Conservation (phyloP, 1,140 invertebrate genomes). For the Plutomurus gul region DNA sequence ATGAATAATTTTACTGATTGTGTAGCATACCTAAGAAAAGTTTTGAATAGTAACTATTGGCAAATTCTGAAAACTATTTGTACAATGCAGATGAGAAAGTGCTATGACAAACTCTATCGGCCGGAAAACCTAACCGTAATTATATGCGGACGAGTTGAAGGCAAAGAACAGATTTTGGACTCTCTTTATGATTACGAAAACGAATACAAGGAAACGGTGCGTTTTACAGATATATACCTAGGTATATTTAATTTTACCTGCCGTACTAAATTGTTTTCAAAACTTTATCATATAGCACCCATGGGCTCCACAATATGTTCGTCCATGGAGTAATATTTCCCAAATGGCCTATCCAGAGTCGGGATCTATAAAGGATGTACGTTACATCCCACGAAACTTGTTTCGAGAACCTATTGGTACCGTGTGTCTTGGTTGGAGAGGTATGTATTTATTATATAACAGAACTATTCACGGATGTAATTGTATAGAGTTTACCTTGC, state of each 20-base stretch:
- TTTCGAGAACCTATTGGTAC: conserved; percentile 34
- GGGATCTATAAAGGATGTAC: conserved; percentile 1
- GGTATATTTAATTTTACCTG: not conserved
- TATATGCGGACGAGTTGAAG: conserved; percentile 42
- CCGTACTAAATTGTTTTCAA: not conserved
- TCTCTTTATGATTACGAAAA: conserved; percentile 43
- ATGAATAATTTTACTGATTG: too few relatives aligned
- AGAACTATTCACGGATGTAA: too few relatives aligned
- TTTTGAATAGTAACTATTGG: too few relatives aligned
- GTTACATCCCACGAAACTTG: conserved; percentile 38
- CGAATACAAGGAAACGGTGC: conserved; percentile 39
- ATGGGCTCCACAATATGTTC: conserved; percentile 33
- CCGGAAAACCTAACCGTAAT: conserved; percentile 50
- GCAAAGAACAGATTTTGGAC: conserved; percentile 37
- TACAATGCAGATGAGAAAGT: conserved; percentile 41
- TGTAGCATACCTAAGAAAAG: too few relatives aligned
- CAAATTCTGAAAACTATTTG: not conserved
- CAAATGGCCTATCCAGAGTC: not conserved
- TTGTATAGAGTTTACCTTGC: too few relatives aligned
- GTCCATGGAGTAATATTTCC: conserved; percentile 43
- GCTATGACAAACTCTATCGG: conserved; percentile 46
- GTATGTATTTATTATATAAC: too few relatives aligned
- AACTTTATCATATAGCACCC: conserved; percentile 38
- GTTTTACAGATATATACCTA: not conserved
- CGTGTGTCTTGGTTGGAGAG: conserved; percentile 50